Percentiles rank a stretch among this genome's conserved stretches.
phyloP scores from a whole-genome alignment of 2,797 vertebrate species.

The Heteromormyrus szaboi region DNA sequence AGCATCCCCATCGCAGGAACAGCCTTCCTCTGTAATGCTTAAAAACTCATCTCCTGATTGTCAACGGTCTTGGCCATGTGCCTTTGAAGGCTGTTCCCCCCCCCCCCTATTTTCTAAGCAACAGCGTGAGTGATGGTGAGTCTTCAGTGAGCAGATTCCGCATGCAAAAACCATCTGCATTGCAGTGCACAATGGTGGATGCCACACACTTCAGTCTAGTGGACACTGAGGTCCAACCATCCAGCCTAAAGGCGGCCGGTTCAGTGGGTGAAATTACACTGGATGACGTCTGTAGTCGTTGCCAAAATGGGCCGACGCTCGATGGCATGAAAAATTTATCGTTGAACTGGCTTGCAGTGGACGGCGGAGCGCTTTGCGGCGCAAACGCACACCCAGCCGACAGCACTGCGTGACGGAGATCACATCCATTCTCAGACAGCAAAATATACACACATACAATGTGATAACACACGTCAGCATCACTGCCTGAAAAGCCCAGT shows the following conservation, averaged over 20 bases:
- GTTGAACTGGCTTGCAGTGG: neutral
- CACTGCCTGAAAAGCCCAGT: neutral
- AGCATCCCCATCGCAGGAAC: slow-evolving; percentile 42
- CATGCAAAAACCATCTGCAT: slow-evolving; percentile 9
- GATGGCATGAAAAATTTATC: neutral
- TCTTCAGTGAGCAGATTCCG: slow-evolving; percentile 42
- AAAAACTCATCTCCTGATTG: slow-evolving; percentile 62
- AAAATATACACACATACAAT: neutral
- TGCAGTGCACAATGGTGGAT: neutral
- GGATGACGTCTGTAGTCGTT: neutral
- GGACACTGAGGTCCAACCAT: neutral
- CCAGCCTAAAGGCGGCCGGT: neutral
- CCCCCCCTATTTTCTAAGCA: slow-evolving; percentile 19
- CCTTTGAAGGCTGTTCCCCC: slow-evolving; percentile 54
- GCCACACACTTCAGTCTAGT: neutral
- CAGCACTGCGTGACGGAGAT: neutral
- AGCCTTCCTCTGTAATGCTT: slow-evolving; percentile 60
- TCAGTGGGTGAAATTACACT: neutral
- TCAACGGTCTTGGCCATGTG: slow-evolving; percentile 69
- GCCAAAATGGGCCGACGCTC: neutral
- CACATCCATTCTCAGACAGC: neutral
- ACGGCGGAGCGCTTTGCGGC: neutral
- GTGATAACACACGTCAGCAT: neutral
- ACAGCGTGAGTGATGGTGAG: slow-evolving; percentile 57
- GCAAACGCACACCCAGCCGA: neutral